phyloP scores from a whole-genome alignment of 2,797 vertebrate genomes.

The Serranus cabrilla region DNA sequence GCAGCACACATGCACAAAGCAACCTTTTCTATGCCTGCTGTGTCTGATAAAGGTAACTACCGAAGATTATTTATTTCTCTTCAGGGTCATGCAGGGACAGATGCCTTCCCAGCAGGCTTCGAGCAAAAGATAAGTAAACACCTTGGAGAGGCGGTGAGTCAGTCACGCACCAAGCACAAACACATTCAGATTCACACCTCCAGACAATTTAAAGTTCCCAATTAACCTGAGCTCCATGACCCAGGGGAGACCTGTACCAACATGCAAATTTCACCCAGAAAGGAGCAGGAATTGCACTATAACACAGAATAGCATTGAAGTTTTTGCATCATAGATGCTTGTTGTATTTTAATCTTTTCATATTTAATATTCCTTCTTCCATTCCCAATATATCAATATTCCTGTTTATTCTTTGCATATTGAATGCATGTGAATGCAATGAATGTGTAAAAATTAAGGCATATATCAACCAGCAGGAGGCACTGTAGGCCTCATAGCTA shows the following conservation, averaged over 20 bases:
- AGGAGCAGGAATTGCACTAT: not conserved
- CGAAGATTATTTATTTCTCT: not conserved
- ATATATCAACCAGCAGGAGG: constrained; percentile 65
- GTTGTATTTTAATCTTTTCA: not conserved
- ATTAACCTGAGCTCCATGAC: not conserved
- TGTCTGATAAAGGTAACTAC: not conserved
- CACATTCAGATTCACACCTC: not conserved
- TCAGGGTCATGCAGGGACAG: not conserved
- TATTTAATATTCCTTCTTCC: not conserved
- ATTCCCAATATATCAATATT: not conserved
- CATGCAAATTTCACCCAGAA: not conserved
- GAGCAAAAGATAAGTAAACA: constrained; percentile 15
- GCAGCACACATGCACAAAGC: not conserved
- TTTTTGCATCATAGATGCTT: not conserved
- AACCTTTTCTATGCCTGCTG: not conserved
- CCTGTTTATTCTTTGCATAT: not conserved
- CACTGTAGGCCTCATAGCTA: constrained; percentile 25
- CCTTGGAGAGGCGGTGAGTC: not conserved
- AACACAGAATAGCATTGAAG: not conserved
- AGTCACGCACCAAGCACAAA: not conserved
- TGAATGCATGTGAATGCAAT: too few relatives aligned
- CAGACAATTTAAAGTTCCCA: constrained; percentile 4
- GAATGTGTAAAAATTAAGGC: not conserved
- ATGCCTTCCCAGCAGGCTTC: not conserved
- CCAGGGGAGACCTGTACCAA: not conserved